These are phyloP conservation scores for Heptranchias perlo DNA, from an alignment of 2,113 vertebrate species.

Conservation along the genomic window DNA sequence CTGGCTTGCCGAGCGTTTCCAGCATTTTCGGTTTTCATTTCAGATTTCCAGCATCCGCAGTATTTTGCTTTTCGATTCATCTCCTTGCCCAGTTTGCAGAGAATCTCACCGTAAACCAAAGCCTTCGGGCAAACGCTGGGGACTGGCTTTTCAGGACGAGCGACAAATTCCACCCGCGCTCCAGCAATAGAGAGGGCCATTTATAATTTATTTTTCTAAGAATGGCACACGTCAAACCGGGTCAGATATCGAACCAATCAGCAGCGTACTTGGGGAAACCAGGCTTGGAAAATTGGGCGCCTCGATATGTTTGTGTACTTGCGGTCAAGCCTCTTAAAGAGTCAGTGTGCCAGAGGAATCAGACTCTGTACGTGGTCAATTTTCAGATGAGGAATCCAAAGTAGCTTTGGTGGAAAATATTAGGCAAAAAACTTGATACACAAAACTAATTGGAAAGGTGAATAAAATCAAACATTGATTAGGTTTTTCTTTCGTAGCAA, in stretches of 20 bases:
- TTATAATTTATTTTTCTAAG: neutral
- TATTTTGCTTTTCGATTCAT: too few relatives aligned
- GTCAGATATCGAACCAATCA: neutral
- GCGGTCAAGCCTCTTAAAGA: neutral
- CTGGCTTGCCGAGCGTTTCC: too few relatives aligned
- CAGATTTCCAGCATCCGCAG: too few relatives aligned
- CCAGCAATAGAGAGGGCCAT: neutral
- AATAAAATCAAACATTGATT: neutral
- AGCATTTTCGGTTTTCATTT: too few relatives aligned
- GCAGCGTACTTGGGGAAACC: neutral
- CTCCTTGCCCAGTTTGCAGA: neutral
- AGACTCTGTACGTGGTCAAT: neutral
- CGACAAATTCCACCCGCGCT: neutral
- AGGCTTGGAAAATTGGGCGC: neutral
- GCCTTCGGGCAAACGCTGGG: neutral
- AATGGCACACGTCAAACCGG: neutral
- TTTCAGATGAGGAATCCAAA: neutral
- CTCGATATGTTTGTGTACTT: neutral
- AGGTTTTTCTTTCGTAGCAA: neutral
- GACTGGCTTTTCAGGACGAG: neutral
- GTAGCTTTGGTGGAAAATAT: conserved; percentile 5
- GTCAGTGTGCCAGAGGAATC: neutral
- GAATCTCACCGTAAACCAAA: neutral
- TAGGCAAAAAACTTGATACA: neutral
- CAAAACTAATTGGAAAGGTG: neutral